Conservation (phyloP, 2,797 vertebrate genomes). For the Squalus acanthias region DNA sequence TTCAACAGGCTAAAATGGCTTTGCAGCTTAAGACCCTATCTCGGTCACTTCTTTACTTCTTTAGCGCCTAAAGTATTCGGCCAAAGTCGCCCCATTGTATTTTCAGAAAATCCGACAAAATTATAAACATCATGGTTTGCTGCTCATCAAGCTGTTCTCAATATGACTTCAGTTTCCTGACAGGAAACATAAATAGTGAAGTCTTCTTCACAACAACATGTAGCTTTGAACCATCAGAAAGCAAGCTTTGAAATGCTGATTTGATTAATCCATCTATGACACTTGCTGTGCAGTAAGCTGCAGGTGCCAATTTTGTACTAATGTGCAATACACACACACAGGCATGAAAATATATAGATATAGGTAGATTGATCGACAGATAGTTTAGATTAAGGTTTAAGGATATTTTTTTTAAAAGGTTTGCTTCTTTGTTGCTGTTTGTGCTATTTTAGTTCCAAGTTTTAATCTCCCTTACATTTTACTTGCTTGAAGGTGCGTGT, state of each 20-base stretch:
- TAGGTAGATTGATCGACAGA: neutral
- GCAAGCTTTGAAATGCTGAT: neutral
- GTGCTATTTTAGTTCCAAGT: neutral
- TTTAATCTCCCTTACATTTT: neutral
- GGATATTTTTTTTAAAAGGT: neutral
- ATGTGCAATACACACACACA: neutral
- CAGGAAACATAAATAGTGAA: slow-evolving; percentile 6
- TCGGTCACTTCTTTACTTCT: no score
- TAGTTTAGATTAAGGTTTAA: neutral
- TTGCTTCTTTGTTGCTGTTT: neutral
- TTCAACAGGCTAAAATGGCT: no score
- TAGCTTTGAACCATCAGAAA: neutral
- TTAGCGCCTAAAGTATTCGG: no score
- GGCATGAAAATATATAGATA: neutral
- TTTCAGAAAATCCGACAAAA: neutral
- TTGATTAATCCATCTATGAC: neutral
- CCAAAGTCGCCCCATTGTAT: neutral
- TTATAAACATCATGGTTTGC: neutral
- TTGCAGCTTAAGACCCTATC: no score
- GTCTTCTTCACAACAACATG: neutral
- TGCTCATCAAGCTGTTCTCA: slow-evolving; percentile 4
- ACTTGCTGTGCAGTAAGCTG: neutral
- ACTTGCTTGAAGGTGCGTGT: neutral
- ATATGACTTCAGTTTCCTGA: neutral
- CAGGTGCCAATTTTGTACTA: neutral